Evolutionary conservation across 2,113 vertebrate genomes (phyloP), one percentile per base, ranked within the genome.

Genomic region (Eonycteris spelaea): DNA sequence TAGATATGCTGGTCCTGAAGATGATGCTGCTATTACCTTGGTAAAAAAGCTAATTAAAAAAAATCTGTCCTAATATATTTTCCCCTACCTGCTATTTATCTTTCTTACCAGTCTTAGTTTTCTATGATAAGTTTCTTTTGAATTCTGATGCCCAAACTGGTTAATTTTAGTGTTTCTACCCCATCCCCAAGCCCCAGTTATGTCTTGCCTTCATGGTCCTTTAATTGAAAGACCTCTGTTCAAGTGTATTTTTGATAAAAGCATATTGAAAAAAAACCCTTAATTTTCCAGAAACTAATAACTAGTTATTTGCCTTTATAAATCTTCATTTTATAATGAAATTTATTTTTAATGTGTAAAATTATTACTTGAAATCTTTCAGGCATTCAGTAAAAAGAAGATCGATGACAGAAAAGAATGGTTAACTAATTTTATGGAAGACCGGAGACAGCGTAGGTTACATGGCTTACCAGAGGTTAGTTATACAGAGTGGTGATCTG

Each of bases 321-420:
- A 74, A 84, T 94, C 96, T 91, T 96, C 80, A 85, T 96, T 82
- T 97, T 95, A 55, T 67, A 53, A 43, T 98, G 15, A 43, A 95
- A 86, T 85, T 94, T 45, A 88, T 93, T 68, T 95, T 91, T 75
- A 96, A 82, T n/a, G 21, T 88, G 9, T 85, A 19, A 84, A 94
- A 35, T 94, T n/a, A 53, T 96, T 93, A 71, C 55, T 84, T 97
- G 95, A 19, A 97, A 96, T 98, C 33, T 98, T 98, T 98, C 97
- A 99, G 99, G 99, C 99, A 51, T 99, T 99, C 98, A 99, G 99
- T 97, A 99, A 99, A 98, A 99, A 99, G 98, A 99, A 99, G 98
- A 99, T 99, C 1, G 99, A 99, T 91, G 99, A 99, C 98, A 98
- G 99, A 95, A 99, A 99, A 98, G 99, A 99, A 93, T 99, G 99